A percentile compares a stretch with the other conserved stretches of the same genome.
phyloP scores from a whole-genome alignment of 2,888 invertebrate genomes.

The Orchesellides sinensis region DNA sequence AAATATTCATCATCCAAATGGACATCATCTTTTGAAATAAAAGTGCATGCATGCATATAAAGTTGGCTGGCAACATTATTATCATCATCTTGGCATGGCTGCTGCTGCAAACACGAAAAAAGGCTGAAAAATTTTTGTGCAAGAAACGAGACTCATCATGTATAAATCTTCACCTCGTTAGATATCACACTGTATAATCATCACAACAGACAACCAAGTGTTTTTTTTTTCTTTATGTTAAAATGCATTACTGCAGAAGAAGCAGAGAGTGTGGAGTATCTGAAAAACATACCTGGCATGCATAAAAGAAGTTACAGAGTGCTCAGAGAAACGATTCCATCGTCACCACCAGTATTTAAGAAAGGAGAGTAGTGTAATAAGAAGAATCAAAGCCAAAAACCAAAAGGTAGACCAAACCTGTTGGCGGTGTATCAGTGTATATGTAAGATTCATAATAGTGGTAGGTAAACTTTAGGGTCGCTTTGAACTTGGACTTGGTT shows the following conservation, averaged over 20 bases:
- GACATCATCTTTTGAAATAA: constrained; percentile 23
- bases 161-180: constrained; percentile 74
- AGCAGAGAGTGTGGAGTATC: constrained; percentile 10
- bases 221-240: constrained; percentile 36
- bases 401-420: constrained; percentile 44
- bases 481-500: constrained; percentile 56
- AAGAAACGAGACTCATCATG: constrained; percentile 63
- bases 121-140: constrained; percentile 34
- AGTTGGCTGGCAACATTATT: constrained; percentile 17
- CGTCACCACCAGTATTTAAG: constrained; percentile 14
- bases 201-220: constrained; percentile 43
- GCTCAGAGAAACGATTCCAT: constrained; percentile 48
- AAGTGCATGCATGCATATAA: constrained; percentile 35
- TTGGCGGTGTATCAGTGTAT: constrained; percentile 1
- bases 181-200: constrained; percentile 72
- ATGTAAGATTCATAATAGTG: neutral
- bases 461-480: neutral
- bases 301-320: constrained; percentile 29
- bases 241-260: constrained; percentile 35
- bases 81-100: constrained; percentile 13
- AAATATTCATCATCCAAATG: constrained; percentile 42
- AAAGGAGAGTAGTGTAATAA: neutral
- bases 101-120: constrained; percentile 22
- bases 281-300: neutral
- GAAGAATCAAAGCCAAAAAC: constrained; percentile 43